Conservation (phyloP, 1,140 invertebrate species). For the Procambarus virginalis region DNA sequence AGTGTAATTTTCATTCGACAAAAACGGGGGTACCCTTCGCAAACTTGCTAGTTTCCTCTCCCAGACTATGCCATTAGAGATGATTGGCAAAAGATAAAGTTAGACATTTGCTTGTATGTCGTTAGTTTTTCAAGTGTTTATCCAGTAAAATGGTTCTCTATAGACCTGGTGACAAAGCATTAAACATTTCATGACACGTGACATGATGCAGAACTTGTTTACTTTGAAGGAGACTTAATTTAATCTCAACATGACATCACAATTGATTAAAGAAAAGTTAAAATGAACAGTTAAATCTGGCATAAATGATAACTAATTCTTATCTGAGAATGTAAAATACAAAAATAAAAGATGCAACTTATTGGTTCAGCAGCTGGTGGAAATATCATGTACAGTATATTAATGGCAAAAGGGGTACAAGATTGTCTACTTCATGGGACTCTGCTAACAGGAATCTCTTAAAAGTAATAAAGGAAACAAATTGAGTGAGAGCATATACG, state of each 20-base stretch:
- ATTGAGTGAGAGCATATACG: neutral
- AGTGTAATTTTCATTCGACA: neutral
- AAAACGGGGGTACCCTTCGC: neutral
- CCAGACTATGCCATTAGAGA: neutral
- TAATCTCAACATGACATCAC: constrained; percentile 35
- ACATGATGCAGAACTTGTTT: neutral
- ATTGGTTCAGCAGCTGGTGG: neutral
- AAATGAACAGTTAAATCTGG: constrained; percentile 9
- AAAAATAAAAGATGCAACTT: neutral
- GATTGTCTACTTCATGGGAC: constrained; percentile 9
- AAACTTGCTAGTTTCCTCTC: neutral
- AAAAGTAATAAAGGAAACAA: neutral
- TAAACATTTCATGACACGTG: constrained; percentile 19
- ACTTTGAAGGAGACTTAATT: neutral
- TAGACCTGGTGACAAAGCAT: neutral
- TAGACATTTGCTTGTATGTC: no score
- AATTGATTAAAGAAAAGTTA: constrained; percentile 3
- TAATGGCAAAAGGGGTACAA: neutral
- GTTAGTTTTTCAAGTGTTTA: neutral
- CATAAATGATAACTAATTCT: constrained; percentile 16
- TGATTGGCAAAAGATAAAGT: neutral
- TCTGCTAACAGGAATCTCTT: neutral
- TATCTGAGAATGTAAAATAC: neutral
- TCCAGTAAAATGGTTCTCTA: neutral
- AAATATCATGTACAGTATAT: neutral